phyloP scores from a whole-genome alignment of 2,888 invertebrate species.

The Diplolepis rosae region DNA sequence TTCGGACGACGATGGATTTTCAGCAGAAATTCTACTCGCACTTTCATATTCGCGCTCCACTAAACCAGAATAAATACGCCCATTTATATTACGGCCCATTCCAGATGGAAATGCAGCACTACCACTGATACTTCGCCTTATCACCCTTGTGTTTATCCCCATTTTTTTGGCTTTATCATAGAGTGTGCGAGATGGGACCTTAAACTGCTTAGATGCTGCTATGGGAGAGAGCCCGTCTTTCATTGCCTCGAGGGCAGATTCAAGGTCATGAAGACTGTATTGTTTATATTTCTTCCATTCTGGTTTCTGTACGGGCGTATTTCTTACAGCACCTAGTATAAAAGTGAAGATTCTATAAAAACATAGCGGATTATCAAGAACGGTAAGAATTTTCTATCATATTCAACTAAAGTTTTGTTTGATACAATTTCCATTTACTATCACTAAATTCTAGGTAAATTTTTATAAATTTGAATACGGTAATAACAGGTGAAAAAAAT shows the following conservation, averaged over 20 bases:
- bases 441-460: too few relatives aligned
- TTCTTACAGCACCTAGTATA: background rate
- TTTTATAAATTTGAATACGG: too few relatives aligned
- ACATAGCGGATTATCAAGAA: background rate
- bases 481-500: too few relatives aligned
- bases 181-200: constrained; percentile 91
- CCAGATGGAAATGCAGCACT: constrained; percentile 82
- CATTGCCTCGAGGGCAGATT: constrained; percentile 92
- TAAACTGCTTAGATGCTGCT: constrained; percentile 90
- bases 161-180: constrained; percentile 95
- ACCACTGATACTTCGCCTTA: constrained; percentile 76
- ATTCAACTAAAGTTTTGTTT: too few relatives aligned
- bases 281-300: constrained; percentile 97
- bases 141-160: constrained; percentile 84
- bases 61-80: constrained; percentile 75
- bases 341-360: background rate
- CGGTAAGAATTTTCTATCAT: background rate
- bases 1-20: background rate
- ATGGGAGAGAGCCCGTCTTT: constrained; percentile 78
- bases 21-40: background rate
- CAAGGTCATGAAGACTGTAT: constrained; percentile 90
- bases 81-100: constrained; percentile 72
- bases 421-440: too few relatives aligned
- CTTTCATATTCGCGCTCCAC: background rate
- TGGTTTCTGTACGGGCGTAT: background rate